Base-by-base conservation (phyloP, 2,113 vertebrate genomes). In the Balaeniceps rex region DNA sequence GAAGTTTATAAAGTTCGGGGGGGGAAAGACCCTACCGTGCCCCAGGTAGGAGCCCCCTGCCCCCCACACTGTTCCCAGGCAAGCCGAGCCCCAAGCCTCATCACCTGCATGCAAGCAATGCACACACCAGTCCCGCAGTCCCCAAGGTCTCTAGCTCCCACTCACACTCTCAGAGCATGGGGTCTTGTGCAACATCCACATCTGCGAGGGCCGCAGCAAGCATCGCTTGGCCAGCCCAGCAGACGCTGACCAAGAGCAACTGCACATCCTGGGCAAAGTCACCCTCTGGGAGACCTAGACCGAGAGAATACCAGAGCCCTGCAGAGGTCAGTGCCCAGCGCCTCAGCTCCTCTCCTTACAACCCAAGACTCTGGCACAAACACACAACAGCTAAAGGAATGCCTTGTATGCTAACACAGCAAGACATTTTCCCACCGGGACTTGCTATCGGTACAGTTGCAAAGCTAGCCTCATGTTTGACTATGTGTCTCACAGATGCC, bases 61-160 rank as follows among this genome's bases (percentile, higher is more conserved):
- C 58, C 58, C 54, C 36, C 12, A 19, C 8, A 0, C n/a, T 2
- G 24, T 14, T 28, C 57, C 51, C 51, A 26, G 29, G n/a, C 36
- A 29, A 3, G 21, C 4, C 1, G 1, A 36, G 22, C 25, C 55
- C 49, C 47, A 5, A 13, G 38, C 38, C 52, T 14, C 42, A 6
- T 8, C 4, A 1, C 12, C 7, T 9, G 19, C 71, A 46, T 1
- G 1, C 24, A 28, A 19, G 34, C 46, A 17, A 17, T 1, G 21
- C 23, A 10, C 11, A 16, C 17, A 7, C 23, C 46, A 25, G 52
- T 11, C 24, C 34, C 29, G 2, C 25, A 25, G 19, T 5, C 33
- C 58, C 58, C 52, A 16, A 10, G 65, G 65, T 11, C 72, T 55
- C 57, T 7, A 33, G 28, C 49, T 76, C 55, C 19, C 36, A 7